Conservation (phyloP, 2,797 vertebrate genomes). For the Gadopsis marmoratus region DNA sequence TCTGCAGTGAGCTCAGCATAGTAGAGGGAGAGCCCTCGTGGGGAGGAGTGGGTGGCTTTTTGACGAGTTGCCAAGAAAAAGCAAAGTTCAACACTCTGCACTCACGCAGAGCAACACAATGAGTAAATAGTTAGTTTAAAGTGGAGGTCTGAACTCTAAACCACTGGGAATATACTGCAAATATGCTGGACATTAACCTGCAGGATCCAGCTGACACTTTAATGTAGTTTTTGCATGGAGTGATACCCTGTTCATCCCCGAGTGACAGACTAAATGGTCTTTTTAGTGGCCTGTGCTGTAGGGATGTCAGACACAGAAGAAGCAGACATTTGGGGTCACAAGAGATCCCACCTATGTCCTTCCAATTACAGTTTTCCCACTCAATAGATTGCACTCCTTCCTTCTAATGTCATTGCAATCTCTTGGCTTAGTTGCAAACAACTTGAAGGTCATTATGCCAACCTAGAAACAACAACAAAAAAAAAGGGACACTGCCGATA, state of each 20-base stretch:
- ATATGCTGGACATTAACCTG: conserved; percentile 13
- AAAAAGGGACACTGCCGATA: neutral
- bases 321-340: neutral
- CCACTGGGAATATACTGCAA: neutral
- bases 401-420: conserved; percentile 7
- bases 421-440: conserved; percentile 23
- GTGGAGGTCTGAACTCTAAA: conserved; percentile 21
- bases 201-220: neutral
- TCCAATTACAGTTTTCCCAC: neutral
- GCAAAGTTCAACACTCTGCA: conserved; percentile 29
- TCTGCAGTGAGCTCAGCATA: conserved; percentile 7
- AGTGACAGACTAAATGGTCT: neutral
- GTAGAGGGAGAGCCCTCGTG: conserved; percentile 6
- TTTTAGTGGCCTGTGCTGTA: neutral
- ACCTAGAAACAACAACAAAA: too few species aligned
- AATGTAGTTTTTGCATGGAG: neutral
- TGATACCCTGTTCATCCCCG: neutral
- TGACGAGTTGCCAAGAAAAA: conserved; percentile 38
- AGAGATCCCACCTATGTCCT: neutral
- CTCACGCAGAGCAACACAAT: neutral
- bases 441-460: conserved; percentile 9
- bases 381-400: conserved; percentile 1
- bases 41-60: conserved; percentile 35
- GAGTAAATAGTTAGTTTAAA: conserved; percentile 3
- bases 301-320: neutral